These are phyloP conservation scores for Timema cristinae DNA, from an alignment of 2,888 invertebrate species.

Conservation along the genomic window DNA sequence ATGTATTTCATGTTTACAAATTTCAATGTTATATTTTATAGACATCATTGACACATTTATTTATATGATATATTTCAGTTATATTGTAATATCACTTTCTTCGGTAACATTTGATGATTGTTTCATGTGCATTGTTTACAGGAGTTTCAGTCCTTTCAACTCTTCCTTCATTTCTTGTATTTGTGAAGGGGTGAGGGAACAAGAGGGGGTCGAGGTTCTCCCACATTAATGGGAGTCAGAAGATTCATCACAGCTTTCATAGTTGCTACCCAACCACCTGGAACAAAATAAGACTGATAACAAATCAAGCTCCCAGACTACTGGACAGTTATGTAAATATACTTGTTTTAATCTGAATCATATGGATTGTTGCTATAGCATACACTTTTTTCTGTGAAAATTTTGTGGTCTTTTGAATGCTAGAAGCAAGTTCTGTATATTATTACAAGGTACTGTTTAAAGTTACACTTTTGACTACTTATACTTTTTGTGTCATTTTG, in stretches of 20 bases:
- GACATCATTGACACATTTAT: too few relatives aligned
- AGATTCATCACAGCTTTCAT: constrained; percentile 68
- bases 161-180: constrained; percentile 39
- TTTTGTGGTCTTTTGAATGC: too few relatives aligned
- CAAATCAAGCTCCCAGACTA: not conserved
- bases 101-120: too few relatives aligned
- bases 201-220: constrained; percentile 58
- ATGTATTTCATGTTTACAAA: too few relatives aligned
- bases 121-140: not conserved
- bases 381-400: too few relatives aligned
- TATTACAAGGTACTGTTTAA: too few relatives aligned
- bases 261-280: constrained; percentile 63
- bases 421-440: too few relatives aligned
- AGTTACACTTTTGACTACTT: too few relatives aligned
- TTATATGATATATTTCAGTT: too few relatives aligned
- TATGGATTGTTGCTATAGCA: not conserved
- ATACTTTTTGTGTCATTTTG: too few relatives aligned
- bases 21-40: too few relatives aligned
- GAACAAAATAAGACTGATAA: constrained; percentile 29
- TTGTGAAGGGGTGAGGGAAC: constrained; percentile 45
- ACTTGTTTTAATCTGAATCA: constrained; percentile 20
- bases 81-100: too few relatives aligned
- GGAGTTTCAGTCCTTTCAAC: constrained; percentile 25
- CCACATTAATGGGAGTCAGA: constrained; percentile 57
- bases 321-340: constrained; percentile 27